Conservation (phyloP, 2,113 vertebrate species). For the Merops nubicus region DNA sequence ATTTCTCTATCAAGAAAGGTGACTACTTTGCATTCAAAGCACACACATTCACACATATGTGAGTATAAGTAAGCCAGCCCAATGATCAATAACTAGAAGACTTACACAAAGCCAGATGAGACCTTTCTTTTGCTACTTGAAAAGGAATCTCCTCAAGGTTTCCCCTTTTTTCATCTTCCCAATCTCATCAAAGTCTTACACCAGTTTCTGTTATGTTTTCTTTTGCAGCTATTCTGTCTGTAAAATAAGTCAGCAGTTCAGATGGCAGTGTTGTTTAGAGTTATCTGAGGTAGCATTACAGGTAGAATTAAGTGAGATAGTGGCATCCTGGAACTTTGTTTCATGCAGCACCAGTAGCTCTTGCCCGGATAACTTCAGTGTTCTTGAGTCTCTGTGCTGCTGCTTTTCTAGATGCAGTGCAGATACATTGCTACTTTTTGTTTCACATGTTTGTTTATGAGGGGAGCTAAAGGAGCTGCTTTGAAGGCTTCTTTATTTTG, state of each 20-base stretch:
- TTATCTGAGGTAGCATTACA: not conserved
- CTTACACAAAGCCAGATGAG: not conserved
- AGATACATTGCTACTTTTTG: not conserved
- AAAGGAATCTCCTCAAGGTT: not conserved
- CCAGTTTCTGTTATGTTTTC: not conserved
- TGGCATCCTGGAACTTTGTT: not conserved
- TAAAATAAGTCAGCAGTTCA: not conserved
- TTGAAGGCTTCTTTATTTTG: not conserved
- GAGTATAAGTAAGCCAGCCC: not conserved
- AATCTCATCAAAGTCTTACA: not conserved
- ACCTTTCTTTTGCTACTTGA: not conserved
- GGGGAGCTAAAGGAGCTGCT: not conserved
- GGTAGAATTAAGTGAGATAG: not conserved
- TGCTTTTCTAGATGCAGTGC: not conserved
- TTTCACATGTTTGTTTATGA: not conserved
- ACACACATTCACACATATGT: not conserved
- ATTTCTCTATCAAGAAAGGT: not conserved
- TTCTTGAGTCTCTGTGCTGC: not conserved
- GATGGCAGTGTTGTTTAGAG: not conserved
- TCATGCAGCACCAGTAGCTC: not conserved
- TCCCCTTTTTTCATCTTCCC: not conserved
- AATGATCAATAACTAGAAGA: not conserved
- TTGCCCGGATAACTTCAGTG: not conserved
- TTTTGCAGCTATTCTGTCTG: not conserved
- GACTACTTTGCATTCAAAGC: not conserved